phyloP scores from a whole-genome alignment of 2,888 invertebrate genomes.

The Drepanosiphum platanoidis region DNA sequence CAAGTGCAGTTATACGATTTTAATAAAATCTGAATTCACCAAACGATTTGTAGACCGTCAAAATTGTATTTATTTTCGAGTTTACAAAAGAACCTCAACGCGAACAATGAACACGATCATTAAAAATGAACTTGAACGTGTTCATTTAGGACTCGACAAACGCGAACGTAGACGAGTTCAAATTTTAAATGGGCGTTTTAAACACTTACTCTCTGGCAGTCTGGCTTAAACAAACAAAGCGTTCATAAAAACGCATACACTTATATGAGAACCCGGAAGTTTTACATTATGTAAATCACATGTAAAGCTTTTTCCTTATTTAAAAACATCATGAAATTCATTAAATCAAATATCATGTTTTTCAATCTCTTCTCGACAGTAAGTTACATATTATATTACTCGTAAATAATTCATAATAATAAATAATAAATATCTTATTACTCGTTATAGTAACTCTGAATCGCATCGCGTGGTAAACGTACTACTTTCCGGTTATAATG shows the following conservation, averaged over 20 bases:
- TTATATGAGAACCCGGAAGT: not conserved
- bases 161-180: not conserved
- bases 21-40: not conserved
- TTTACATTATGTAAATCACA: not conserved
- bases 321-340: not conserved
- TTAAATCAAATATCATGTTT: not conserved
- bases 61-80: no score
- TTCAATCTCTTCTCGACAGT: not conserved
- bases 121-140: not conserved
- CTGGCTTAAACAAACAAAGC: not conserved
- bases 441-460: no score
- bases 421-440: no score
- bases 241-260: not conserved
- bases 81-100: not conserved
- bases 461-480: no score
- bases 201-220: no score
- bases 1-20: no score
- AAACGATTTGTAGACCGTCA: not conserved
- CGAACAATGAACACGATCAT: no score
- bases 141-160: not conserved
- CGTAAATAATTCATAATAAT: no score
- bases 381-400: not conserved
- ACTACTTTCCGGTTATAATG: no score
- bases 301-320: not conserved
- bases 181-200: not conserved